Percentiles rank a stretch among this genome's conserved stretches.
Evolutionary conservation across 2,113 vertebrate species (phyloP).

Genomic region (Ornithorhynchus anatinus): DNA sequence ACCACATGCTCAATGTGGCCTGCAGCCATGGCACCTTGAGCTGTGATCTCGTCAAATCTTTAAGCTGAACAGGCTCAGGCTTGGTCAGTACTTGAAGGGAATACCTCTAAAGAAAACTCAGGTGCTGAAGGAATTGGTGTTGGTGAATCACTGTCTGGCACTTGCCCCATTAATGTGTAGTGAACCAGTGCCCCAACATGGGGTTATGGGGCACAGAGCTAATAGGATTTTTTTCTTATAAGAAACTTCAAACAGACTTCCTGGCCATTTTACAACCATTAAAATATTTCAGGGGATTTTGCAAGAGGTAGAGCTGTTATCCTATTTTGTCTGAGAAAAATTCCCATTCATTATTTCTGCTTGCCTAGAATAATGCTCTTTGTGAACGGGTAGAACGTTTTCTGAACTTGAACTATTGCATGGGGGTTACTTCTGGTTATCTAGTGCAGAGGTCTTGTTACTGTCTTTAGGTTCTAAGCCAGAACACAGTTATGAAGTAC

Average conservation of each 20-base stretch:
- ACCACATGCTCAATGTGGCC: neutral
- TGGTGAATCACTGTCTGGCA: constrained; percentile 43
- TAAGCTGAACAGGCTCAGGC: constrained; percentile 28
- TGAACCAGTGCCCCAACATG: neutral
- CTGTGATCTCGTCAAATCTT: constrained; percentile 14
- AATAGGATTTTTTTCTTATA: neutral
- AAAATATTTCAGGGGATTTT: constrained; percentile 31
- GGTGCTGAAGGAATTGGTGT: constrained; percentile 12
- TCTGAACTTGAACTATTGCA: neutral
- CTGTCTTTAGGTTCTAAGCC: neutral
- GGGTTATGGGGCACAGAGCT: neutral
- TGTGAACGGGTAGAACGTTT: neutral
- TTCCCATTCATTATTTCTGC: neutral
- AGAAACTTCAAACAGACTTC: constrained; percentile 42
- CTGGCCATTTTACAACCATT: constrained; percentile 25
- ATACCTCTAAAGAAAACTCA: constrained; percentile 34
- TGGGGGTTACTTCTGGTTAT: neutral
- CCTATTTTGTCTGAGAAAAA: constrained; percentile 18
- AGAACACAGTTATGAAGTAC: neutral
- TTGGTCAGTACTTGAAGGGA: constrained; percentile 23
- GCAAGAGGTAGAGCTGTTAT: constrained; percentile 22
- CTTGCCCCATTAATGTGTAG: neutral
- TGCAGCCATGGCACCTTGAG: neutral
- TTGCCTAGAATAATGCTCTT: neutral
- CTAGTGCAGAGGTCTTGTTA: neutral